phyloP scores from a whole-genome alignment of 2,888 invertebrate species.

The Himalopsyche kuldschensis region DNA sequence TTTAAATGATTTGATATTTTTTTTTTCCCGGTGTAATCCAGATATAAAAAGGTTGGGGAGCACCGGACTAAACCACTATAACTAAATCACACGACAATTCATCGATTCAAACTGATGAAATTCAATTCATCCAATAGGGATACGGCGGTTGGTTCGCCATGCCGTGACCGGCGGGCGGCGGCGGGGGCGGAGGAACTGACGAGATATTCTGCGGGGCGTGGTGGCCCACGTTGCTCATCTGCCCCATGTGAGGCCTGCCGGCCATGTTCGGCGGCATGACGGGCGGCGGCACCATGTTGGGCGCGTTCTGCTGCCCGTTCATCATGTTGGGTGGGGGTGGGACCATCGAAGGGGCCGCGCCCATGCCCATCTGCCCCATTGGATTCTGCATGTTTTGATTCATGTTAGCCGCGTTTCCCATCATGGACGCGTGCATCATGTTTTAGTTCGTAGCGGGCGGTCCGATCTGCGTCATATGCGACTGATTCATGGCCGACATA shows the following conservation, averaged over 20 bases:
- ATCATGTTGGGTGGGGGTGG: conserved; percentile 20
- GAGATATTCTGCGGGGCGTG: neutral
- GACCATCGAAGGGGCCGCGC: conserved; percentile 28
- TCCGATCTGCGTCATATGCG: conserved; percentile 9
- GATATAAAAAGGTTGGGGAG: no score
- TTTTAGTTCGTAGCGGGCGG: conserved; percentile 4
- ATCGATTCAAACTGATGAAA: neutral
- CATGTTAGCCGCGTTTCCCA: conserved; percentile 4
- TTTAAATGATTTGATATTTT: no score
- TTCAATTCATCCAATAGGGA: conserved; percentile 30
- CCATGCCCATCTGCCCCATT: conserved; percentile 29
- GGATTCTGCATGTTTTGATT: conserved; percentile 24
- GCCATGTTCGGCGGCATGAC: conserved; percentile 24
- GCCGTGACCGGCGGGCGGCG: conserved; percentile 5
- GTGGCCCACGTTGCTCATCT: neutral
- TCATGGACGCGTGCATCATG: conserved; percentile 14
- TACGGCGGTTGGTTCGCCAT: conserved; percentile 27
- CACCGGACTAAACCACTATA: no score
- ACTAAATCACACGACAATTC: no score
- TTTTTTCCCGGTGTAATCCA: no score
- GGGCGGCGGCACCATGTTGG: conserved; percentile 31
- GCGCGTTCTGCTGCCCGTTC: conserved; percentile 10
- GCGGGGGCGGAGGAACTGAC: conserved; percentile 29
- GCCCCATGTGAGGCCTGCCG: conserved; percentile 11
- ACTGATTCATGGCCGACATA: conserved; percentile 3